Percentiles rank a stretch among this genome's conserved stretches.
Evolutionary conservation across 2,113 vertebrate genomes (phyloP).

Genomic region (Scortum barcoo): DNA sequence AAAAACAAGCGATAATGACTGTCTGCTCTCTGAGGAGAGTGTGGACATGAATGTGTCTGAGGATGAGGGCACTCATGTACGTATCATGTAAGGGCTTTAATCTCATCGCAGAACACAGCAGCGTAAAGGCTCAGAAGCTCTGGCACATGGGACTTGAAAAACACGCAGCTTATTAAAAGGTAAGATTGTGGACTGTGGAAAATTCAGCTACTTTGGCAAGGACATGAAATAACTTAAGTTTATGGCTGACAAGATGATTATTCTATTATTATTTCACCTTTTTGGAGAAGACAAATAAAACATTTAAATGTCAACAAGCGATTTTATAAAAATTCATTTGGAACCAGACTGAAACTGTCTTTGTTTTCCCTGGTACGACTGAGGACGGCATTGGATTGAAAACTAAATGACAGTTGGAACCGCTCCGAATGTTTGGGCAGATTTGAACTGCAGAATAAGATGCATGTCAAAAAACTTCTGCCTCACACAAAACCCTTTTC

Average conservation of each 20-base stretch:
- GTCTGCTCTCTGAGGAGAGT: not conserved
- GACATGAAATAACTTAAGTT: not conserved
- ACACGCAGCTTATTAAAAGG: not conserved
- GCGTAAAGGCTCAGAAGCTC: conserved; percentile 1
- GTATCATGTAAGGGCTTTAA: conserved; percentile 19
- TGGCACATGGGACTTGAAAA: conserved; percentile 4
- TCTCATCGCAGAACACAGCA: not conserved
- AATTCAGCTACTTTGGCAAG: not conserved
- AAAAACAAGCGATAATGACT: not conserved
- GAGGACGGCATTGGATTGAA: not conserved
- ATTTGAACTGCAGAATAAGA: not conserved
- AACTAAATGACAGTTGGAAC: conserved; percentile 1
- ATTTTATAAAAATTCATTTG: not conserved
- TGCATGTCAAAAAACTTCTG: conserved; percentile 2
- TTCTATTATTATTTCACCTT: not conserved
- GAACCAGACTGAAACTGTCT: too few species aligned
- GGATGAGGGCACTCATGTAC: not conserved
- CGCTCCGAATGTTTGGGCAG: not conserved
- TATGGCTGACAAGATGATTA: not conserved
- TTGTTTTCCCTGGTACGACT: not conserved
- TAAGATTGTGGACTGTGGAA: not conserved
- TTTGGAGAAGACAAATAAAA: not conserved
- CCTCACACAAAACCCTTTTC: not conserved
- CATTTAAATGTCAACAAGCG: not conserved
- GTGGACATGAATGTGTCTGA: not conserved